Evolutionary conservation across 1,140 invertebrate genomes (phyloP).

Genomic region (Fopius arisanus): DNA sequence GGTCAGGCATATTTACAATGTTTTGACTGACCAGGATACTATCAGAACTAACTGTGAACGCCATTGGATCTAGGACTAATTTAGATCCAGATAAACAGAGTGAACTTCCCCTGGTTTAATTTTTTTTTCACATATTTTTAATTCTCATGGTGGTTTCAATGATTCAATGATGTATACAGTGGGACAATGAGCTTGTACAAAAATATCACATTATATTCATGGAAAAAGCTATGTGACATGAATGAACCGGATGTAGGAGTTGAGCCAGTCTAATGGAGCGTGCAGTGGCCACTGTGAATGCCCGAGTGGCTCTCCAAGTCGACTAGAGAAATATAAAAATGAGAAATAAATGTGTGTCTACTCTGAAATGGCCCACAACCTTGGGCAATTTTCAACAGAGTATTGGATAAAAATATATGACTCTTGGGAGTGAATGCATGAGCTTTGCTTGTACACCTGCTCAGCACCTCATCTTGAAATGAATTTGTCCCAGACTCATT

Average conservation of each 20-base stretch:
- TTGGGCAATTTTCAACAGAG: too few species aligned
- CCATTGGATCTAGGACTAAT: too few species aligned
- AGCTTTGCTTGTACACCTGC: not conserved
- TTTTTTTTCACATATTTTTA: constrained; percentile 30
- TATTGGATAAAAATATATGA: not conserved
- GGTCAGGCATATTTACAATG: too few species aligned
- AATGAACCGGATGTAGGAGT: constrained; percentile 21
- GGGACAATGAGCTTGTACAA: not conserved
- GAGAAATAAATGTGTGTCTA: not conserved
- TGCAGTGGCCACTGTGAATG: not conserved
- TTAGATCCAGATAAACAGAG: too few species aligned
- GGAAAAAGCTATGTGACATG: constrained; percentile 11
- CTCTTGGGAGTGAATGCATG: not conserved
- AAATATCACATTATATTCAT: constrained; percentile 11
- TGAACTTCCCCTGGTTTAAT: too few species aligned
- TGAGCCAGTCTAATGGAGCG: constrained; percentile 17
- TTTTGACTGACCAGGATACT: too few species aligned
- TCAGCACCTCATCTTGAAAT: not conserved
- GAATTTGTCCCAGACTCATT: not conserved
- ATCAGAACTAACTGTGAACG: too few species aligned
- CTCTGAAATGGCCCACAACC: too few species aligned
- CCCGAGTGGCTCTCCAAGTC: constrained; percentile 6
- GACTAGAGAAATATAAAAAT: constrained; percentile 4
- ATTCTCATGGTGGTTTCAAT: not conserved
- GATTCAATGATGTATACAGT: not conserved